Percentiles rank a stretch among this genome's conserved stretches.
Evolutionary conservation across 2,797 vertebrate species (phyloP).

Genomic region (Syncerus caffer): DNA sequence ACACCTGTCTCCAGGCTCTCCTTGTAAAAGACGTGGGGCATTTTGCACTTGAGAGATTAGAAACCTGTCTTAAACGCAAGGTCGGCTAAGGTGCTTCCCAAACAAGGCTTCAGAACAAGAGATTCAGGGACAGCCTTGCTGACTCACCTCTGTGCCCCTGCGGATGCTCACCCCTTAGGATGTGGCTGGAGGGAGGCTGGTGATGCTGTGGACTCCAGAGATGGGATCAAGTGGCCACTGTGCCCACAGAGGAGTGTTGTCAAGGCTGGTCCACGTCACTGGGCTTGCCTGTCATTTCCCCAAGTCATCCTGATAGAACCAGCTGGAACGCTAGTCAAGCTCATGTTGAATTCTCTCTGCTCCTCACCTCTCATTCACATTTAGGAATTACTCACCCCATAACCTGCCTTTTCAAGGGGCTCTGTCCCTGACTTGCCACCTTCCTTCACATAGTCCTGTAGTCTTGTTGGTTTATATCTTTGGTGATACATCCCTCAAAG

Average conservation of each 20-base stretch:
- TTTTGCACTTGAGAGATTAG: not conserved
- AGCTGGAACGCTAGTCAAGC: accelerated
- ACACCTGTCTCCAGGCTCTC: not conserved
- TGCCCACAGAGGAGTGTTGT: accelerated
- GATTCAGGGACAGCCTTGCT: not conserved
- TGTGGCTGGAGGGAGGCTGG: not conserved
- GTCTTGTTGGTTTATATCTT: not conserved
- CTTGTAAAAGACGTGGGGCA: not conserved
- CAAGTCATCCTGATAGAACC: not conserved
- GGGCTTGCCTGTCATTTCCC: not conserved
- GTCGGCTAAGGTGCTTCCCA: not conserved
- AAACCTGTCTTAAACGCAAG: not conserved
- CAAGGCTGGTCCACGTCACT: not conserved
- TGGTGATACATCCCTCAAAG: not conserved
- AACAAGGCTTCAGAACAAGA: not conserved
- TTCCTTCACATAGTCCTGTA: not conserved
- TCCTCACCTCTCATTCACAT: not conserved
- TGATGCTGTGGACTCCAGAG: too few relatives aligned
- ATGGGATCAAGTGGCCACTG: accelerated
- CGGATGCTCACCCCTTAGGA: not conserved
- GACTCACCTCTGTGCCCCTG: accelerated
- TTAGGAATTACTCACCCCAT: not conserved
- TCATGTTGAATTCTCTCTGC: not conserved
- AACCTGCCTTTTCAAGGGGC: not conserved
- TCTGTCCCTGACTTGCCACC: not conserved